Conservation (phyloP, 2,113 vertebrate genomes). For the Collichthys lucidus region DNA sequence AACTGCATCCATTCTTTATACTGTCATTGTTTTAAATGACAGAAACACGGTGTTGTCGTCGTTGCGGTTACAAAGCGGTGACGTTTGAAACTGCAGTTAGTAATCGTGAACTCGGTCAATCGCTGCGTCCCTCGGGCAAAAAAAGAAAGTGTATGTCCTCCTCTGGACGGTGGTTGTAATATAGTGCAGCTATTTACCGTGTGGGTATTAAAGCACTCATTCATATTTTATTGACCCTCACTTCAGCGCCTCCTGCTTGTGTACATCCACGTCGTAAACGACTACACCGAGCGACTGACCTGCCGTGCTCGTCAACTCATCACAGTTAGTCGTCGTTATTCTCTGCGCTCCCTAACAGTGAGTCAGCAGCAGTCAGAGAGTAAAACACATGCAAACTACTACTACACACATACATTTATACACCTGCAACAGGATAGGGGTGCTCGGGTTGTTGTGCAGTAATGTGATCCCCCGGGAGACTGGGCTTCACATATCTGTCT, state of each 20-base stretch:
- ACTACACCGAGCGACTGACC: constrained; percentile 9
- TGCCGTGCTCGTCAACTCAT: constrained; percentile 18
- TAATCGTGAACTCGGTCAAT: no score
- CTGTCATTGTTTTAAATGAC: no score
- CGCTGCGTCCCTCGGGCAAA: no score
- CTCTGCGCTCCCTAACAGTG: constrained; percentile 14
- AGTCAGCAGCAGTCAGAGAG: constrained; percentile 31
- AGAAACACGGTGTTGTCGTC: no score
- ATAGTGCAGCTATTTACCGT: not conserved
- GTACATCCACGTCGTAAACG: not conserved
- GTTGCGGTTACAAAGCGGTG: no score
- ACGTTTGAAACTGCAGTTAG: no score
- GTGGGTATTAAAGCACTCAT: constrained; percentile 10
- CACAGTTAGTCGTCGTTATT: constrained; percentile 33
- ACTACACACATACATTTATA: not conserved
- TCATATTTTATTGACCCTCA: constrained; percentile 20
- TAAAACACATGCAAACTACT: not conserved
- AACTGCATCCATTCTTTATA: no score
- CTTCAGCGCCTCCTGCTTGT: not conserved
- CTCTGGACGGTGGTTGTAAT: not conserved
- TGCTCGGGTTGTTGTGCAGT: not conserved
- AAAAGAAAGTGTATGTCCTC: not conserved
- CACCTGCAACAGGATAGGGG: constrained; percentile 13
- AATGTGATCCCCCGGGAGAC: not conserved
- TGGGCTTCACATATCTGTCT: not conserved